Base-by-base conservation (phyloP, 2,113 vertebrate genomes). In the Ochotona curzoniae region DNA sequence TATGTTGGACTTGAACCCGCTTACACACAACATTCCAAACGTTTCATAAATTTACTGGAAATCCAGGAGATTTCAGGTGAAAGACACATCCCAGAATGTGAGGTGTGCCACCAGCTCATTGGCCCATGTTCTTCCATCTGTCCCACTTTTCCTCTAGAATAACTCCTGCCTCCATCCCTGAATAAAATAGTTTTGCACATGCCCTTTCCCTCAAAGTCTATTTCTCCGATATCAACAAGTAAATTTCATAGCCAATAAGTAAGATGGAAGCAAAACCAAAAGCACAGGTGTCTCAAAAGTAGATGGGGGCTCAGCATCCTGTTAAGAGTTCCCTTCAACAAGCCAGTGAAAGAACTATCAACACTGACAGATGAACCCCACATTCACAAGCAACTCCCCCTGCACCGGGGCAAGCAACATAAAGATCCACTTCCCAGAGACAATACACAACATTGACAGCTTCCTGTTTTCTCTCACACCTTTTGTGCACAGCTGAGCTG, bases 201-300 rank as follows among this genome's bases (percentile, higher is more conserved):
- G 60, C 26, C 35, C n/a, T 61, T 82, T 94, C 82, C 75, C 69
- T 93, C 61, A 61, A 82, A 57, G n/a, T 82, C 21, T 69, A 44
- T 64, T 35, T 76, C 18, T 73, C 75, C 76, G 35, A 83, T 44
- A 38, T 64, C 70, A 74, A 61, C 15, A 73, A 1, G 0, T 71
- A 71, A 60, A 71, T 70, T 69, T 66, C 79, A 79, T 49, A 79
- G 10, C 4, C 44, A 88, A 80, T 76, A 49, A 79, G 78, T 73
- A 93, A 85, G 57, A 30, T 10, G 18, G 8, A 80, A 64, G 35
- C 11, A 66, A 75, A 8, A 26, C 8, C 38, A 82, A 63, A 81
- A 47, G 12, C 8, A 8, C 14, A 2, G 1, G 2, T 23, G 54
- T 10, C 44, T 90, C 69, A 2, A 47, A 87, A 82, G 51, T 44